Conservation (phyloP, 2,113 vertebrate species). For the Menura novaehollandiae region DNA sequence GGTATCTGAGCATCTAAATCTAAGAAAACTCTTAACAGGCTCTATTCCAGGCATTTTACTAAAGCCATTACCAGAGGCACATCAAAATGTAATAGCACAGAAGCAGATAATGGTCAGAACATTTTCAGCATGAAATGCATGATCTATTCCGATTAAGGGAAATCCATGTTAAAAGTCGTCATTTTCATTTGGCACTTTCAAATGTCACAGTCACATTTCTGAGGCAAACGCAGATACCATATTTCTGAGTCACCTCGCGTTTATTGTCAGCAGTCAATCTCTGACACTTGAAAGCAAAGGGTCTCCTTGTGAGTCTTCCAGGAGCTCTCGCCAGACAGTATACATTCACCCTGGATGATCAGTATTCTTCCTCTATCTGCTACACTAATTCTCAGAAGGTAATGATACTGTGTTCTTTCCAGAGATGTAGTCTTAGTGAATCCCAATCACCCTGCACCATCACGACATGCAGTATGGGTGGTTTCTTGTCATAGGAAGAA, state of each 20-base stretch:
- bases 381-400: not conserved
- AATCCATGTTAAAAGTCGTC: slow-evolving; percentile 1
- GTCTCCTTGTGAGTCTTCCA: not conserved
- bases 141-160: not conserved
- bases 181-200: not conserved
- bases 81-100: slow-evolving; percentile 18
- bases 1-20: slow-evolving; percentile 4
- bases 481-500: not conserved
- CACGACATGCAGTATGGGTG: not conserved
- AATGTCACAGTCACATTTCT: not conserved
- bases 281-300: not conserved
- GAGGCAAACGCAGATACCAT: not conserved
- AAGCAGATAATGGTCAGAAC: slow-evolving; percentile 10
- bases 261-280: not conserved
- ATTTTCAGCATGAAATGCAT: not conserved
- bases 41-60: slow-evolving; percentile 29
- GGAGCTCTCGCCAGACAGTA: not conserved
- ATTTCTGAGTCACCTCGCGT: not conserved
- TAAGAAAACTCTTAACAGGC: not conserved
- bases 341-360: not conserved
- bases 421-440: not conserved
- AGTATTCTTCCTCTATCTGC: not conserved
- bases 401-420: not conserved
- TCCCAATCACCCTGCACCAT: not conserved
- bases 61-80: slow-evolving; percentile 5